These are phyloP conservation scores for Petrocephalus microphthalmus DNA, from an alignment of 2,113 vertebrate genomes.

Conservation along the genomic window DNA sequence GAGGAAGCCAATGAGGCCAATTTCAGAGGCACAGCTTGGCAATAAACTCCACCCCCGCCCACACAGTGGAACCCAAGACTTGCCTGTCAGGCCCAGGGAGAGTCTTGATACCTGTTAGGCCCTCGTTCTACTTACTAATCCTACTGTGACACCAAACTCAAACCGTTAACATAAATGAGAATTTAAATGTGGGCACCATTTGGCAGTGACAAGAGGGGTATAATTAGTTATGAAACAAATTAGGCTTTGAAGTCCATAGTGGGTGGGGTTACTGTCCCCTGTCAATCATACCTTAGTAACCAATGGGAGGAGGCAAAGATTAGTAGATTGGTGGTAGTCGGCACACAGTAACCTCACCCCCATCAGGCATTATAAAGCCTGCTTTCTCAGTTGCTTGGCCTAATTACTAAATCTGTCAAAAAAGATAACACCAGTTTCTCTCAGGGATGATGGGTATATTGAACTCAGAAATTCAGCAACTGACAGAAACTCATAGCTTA, in stretches of 20 bases:
- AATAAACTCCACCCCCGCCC: slow-evolving; percentile 55
- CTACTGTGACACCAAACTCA: not conserved
- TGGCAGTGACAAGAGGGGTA: not conserved
- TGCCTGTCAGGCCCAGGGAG: not conserved
- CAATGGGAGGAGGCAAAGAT: not conserved
- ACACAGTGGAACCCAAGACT: slow-evolving; percentile 14
- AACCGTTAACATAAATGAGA: not conserved
- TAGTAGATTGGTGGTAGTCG: not conserved
- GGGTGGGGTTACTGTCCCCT: not conserved
- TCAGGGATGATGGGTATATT: not conserved
- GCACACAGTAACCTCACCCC: not conserved
- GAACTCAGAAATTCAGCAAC: not conserved
- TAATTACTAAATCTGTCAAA: not conserved
- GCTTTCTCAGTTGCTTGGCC: not conserved
- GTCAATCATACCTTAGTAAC: not conserved
- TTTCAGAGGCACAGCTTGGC: slow-evolving; percentile 65
- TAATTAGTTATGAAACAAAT: not conserved
- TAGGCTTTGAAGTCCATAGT: not conserved
- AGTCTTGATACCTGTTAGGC: not conserved
- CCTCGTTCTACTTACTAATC: not conserved
- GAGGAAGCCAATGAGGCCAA: slow-evolving; percentile 57
- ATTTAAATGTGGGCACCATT: not conserved
- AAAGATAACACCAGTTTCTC: not conserved
- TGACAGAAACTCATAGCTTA: not conserved
- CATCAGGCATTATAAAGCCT: not conserved